Evolutionary conservation across 2,113 vertebrate genomes (phyloP), one percentile per base, ranked within the genome.

Genomic region (Lagenorhynchus albirostris): DNA sequence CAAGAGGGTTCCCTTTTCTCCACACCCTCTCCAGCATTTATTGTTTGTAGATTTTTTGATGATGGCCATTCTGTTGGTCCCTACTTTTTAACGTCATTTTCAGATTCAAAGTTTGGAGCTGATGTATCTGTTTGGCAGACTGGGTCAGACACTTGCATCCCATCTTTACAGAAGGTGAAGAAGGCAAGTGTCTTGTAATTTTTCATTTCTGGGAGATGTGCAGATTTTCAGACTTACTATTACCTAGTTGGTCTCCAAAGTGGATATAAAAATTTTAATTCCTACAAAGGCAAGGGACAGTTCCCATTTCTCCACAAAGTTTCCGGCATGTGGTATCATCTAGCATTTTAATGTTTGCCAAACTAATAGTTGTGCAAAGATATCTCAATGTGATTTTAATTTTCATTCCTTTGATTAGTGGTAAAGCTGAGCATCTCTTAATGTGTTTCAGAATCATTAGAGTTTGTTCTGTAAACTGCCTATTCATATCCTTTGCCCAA

Each of bases 251-350:
- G 21, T 82, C 74, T 94, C 70, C 82, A 93, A 93, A 83, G 2
- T 91, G 63, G 47, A 88, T 55, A 79, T 96, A 70, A 93, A 96
- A 62, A 12, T n/a, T 93, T 79, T 58, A 47, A 91, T 83, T 94
- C 12, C 55, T 82, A 62, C 23, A n/a, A 47, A n/a, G 87, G 36
- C 29, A 80, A 96, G 85, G 58, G 38, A 76, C 11, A 68, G 60
- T 73, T 96, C 18, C 23, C 62, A 67, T 67, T 94, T 96, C 47
- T 79, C 85, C 23, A 60, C 33, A 38, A 74, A 73, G 79, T 92
- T 91, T 92, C 71, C 26, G 50, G 38, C n/a, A 86, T 41, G 53
- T 82, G 4, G 26, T 71, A 2, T 82, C n/a, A 58, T 87, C 81
- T 53, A 86, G 9, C 74, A 83, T 90, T 86, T 92, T 94, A 96